Conservation (phyloP, 2,797 vertebrate genomes). For the Euthynnus affinis region DNA sequence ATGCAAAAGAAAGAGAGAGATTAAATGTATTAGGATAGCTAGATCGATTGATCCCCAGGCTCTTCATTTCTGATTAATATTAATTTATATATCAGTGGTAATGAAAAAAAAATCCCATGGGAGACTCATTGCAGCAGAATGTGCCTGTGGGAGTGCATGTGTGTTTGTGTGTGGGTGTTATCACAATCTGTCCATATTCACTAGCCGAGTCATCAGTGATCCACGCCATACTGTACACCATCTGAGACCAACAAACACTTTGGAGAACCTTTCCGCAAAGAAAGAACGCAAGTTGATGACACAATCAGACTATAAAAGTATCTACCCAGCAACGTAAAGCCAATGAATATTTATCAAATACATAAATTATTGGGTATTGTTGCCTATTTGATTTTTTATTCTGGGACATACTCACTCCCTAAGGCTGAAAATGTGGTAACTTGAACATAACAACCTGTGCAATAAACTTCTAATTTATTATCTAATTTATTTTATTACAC, state of each 20-base stretch:
- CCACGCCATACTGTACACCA: slow-evolving; percentile 65
- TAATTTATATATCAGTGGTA: neutral
- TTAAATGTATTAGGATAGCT: neutral
- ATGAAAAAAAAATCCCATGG: slow-evolving; percentile 6
- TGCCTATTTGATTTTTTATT: slow-evolving; percentile 14
- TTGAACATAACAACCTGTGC: slow-evolving; percentile 21
- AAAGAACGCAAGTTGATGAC: neutral
- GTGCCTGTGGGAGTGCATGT: slow-evolving; percentile 47
- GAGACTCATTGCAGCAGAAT: slow-evolving; percentile 41
- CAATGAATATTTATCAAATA: neutral
- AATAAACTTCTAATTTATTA: slow-evolving; percentile 29
- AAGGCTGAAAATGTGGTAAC: slow-evolving; percentile 13
- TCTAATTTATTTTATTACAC: slow-evolving; percentile 28
- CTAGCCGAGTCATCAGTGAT: slow-evolving; percentile 56
- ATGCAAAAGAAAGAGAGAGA: neutral
- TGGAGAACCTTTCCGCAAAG: neutral
- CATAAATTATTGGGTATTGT: neutral
- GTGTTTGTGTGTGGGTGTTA: slow-evolving; percentile 61
- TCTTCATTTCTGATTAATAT: slow-evolving; percentile 23
- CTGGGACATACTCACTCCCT: neutral
- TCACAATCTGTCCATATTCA: slow-evolving; percentile 67
- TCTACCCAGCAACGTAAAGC: neutral
- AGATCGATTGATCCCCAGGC: neutral
- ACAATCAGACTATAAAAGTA: neutral
- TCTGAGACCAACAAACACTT: slow-evolving; percentile 49